Evolutionary conservation across 1,140 invertebrate species (phyloP), one percentile per base, ranked within the genome.

Genomic region (Drosophila tristis): DNA sequence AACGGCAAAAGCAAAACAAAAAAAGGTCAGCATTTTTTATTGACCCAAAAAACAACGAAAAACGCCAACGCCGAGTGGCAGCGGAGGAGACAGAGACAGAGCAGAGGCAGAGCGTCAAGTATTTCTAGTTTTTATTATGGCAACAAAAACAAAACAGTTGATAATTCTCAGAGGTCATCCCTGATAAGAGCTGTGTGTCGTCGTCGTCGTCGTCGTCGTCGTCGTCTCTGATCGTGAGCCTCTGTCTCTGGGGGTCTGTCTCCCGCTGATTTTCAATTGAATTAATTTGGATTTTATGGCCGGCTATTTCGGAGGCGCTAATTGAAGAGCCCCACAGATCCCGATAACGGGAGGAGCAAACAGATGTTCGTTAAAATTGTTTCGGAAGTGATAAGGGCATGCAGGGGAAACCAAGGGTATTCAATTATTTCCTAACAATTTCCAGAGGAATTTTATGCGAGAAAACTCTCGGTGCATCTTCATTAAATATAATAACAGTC

Each of bases 11-110:
- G 16, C 20, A 20, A 66, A 48, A 67, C 23, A 25, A 54, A 80
- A 66, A 80, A 84, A 80, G 80, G 76, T 80, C 66, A 80, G 78
- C 80, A 59, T 73, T 85, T 80, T 68, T 68, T 76, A 76, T 76
- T 80, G 56, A 85, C 62, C 72, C 53, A 75, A 76, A 76, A 72
- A 75, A 67, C 45, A 26, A 47, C 51, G 51, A 31, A 50, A 42
- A 56, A 50, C 66, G 60, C 8, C 47, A 67, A 63, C 42, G 29
- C 58, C 15, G 43, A 62, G n/a, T n/a, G n/a, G n/a, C n/a, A n/a
- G n/a, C n/a, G n/a, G n/a, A n/a, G n/a, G n/a, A 44, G 15, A 6
- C 43, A 62, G 45, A 55, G 31, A 43, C 26, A 20, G 48, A 67
- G 55, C 66, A 42, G 25, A 48, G 57, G 55, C 54, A 56, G 29